Evolutionary conservation across 2,888 invertebrate species (phyloP), one percentile per base, ranked within the genome.

Genomic region (Digitonthophagus gazella): DNA sequence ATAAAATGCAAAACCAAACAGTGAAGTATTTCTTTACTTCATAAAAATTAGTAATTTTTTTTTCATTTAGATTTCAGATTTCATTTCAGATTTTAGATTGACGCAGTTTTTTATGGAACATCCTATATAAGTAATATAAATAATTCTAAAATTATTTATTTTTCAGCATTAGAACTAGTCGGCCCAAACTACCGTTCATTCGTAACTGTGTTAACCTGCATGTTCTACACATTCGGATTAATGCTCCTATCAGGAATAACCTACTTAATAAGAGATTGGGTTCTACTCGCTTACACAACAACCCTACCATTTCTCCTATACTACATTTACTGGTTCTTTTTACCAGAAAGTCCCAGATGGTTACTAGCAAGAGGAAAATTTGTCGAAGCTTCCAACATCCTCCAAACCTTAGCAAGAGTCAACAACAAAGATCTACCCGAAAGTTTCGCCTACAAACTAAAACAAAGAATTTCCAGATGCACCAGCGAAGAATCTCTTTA

Each of bases 261-360:
- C 2, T 96, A 94, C 80, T 83, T 94, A 67, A 86, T 96, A 58
- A 85, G 93, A 67, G 90, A 96, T 80, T 97, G 96, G 96, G 88
- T 92, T 71, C 85, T 87, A 22, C 84, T 97, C 0, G 91, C 93
- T 0, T 82, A 94, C 72, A 90, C 90, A 11, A 95, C 95, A 11
- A 95, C 96, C 0, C 84, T 92, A 4, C 97, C 96, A 2, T 96
- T 96, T 81, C 85, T 92, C 58, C 82, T 91, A 1, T 95, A 96
- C 79, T 93, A 93, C 76, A 83, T 93, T 5, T 95, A 94, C 78
- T 91, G 93, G 90, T 91, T 93, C 81, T 90, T 93, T 72, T 85
- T 96, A 77, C 96, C 96, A 0, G 96, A 96, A 83, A 96, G 95
- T 4, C 95, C 96, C 0, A 86, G 96, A 75, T 96, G 96, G 96